Conservation (phyloP, 2,888 invertebrate species). For the Heliconius hortense region DNA sequence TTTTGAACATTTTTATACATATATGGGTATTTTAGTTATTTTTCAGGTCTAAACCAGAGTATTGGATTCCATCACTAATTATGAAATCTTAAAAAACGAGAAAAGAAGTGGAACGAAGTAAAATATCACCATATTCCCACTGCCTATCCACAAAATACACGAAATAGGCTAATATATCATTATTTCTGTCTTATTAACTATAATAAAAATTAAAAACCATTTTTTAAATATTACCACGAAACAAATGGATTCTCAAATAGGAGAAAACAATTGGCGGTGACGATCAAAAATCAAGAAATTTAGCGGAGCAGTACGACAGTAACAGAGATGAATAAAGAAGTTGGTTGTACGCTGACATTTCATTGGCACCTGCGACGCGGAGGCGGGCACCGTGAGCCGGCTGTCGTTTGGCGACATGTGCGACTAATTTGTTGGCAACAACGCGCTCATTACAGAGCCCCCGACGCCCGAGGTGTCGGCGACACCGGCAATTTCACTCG, state of each 20-base stretch:
- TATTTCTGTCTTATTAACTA: background rate
- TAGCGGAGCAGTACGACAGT: background rate
- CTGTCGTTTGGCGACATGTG: conserved; percentile 76
- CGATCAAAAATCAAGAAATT: background rate
- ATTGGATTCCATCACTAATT: background rate
- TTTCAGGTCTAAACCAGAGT: background rate
- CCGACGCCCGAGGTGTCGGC: conserved; percentile 74
- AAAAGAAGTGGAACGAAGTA: background rate
- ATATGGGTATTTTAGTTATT: background rate
- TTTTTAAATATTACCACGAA: background rate
- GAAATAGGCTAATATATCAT: background rate
- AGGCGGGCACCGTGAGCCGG: conserved; percentile 64
- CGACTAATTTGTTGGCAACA: conserved; percentile 75
- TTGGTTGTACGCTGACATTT: conserved; percentile 60
- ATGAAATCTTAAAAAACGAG: background rate
- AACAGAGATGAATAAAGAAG: conserved; percentile 40
- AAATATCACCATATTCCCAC: background rate
- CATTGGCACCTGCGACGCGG: conserved; percentile 65
- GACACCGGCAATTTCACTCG: conserved; percentile 66
- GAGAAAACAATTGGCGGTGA: conserved; percentile 12
- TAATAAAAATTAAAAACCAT: background rate
- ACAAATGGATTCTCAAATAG: background rate
- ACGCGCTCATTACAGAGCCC: conserved; percentile 69
- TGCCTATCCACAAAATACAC: background rate
- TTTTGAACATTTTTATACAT: too few relatives aligned